A percentile compares a stretch with the other conserved stretches of the same genome.
Conservation (phyloP, 2,797 vertebrate genomes). For the Melopsittacus undulatus region DNA sequence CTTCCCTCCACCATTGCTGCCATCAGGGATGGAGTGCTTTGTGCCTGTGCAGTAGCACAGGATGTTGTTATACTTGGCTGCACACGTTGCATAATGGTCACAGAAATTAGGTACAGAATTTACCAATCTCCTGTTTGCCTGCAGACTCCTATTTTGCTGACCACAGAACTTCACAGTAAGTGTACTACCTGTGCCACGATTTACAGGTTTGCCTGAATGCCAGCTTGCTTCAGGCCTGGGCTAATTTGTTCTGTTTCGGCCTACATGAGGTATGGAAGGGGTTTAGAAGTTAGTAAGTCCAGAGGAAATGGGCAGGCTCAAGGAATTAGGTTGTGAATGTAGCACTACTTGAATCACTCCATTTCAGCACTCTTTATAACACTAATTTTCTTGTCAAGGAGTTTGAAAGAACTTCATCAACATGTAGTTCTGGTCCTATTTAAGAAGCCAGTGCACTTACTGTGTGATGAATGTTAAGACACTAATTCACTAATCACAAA, state of each 20-base stretch:
- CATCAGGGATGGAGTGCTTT: neutral
- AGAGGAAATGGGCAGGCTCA: conserved; percentile 22
- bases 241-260: neutral
- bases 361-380: conserved; percentile 29
- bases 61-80: neutral
- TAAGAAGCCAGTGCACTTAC: neutral
- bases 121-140: neutral
- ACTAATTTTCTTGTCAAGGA: conserved; percentile 3
- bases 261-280: neutral
- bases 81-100: neutral
- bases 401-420: conserved; percentile 24
- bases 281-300: conserved; percentile 11
- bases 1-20: neutral
- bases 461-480: neutral
- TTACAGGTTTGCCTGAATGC: conserved; percentile 20
- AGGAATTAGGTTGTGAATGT: conserved; percentile 1
- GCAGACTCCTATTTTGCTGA: neutral
- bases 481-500: neutral
- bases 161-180: neutral
- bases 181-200: neutral
- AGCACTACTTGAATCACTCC: neutral
- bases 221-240: neutral
- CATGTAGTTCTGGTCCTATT: neutral
- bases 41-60: neutral
- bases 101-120: neutral